phyloP scores from a whole-genome alignment of 2,797 vertebrate species.

The Pygocentrus nattereri region DNA sequence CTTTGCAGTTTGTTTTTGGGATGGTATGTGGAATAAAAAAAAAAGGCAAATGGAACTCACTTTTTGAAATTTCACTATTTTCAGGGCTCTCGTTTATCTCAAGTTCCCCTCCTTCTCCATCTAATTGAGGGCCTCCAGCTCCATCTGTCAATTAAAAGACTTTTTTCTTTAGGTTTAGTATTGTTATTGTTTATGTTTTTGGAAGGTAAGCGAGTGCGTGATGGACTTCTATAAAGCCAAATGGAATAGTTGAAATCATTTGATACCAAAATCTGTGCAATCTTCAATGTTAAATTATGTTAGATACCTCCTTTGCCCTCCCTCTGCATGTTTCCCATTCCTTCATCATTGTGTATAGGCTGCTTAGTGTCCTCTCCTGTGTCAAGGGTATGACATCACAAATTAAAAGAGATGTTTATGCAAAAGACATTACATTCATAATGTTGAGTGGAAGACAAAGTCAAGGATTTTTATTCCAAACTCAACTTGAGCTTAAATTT shows the following conservation, averaged over 20 bases:
- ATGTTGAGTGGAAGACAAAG: background rate
- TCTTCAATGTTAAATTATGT: background rate
- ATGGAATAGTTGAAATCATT: background rate
- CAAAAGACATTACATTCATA: background rate
- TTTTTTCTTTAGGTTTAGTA: background rate
- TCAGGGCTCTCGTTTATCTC: background rate
- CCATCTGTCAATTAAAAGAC: background rate
- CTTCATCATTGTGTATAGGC: background rate
- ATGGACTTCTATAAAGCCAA: background rate
- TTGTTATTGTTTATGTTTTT: background rate
- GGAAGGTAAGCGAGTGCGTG: no score
- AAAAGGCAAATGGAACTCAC: no score
- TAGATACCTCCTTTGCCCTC: background rate
- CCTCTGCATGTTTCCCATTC: background rate
- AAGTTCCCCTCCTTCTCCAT: background rate
- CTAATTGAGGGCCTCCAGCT: background rate
- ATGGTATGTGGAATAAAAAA: no score
- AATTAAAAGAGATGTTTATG: no score
- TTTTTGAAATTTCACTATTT: background rate
- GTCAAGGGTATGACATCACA: background rate
- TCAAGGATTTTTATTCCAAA: no score
- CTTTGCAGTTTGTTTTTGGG: no score
- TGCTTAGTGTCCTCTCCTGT: slow-evolving; percentile 1
- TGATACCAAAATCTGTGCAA: background rate
- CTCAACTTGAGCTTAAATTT: background rate